A percentile compares a stretch with the other conserved stretches of the same genome.
phyloP scores from a whole-genome alignment of 2,888 invertebrate species.

The Crepidodera aurea region DNA sequence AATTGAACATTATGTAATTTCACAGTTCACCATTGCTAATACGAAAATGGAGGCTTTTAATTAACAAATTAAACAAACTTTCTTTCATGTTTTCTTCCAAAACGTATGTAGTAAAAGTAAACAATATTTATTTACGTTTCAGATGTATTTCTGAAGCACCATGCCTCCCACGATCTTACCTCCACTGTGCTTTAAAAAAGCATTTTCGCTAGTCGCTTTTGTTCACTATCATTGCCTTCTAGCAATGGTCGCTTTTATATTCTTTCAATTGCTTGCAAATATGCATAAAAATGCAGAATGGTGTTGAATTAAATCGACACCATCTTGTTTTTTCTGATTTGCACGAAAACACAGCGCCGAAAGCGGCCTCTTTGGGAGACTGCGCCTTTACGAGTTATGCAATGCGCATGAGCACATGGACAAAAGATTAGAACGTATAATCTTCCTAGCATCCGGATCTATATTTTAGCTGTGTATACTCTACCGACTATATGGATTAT shows the following conservation, averaged over 20 bases:
- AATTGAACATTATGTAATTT: slow-evolving; percentile 33
- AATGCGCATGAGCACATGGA: not conserved
- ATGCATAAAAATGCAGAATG: slow-evolving; percentile 56
- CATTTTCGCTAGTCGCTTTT: slow-evolving; percentile 19
- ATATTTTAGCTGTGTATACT: not conserved
- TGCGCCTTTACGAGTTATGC: not conserved
- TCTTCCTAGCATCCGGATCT: not conserved
- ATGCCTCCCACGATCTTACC: slow-evolving; percentile 32
- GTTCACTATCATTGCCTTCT: slow-evolving; percentile 24
- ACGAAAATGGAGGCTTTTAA: not conserved
- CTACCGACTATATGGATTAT: too few species aligned
- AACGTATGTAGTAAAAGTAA: slow-evolving; percentile 11
- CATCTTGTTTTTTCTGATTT: slow-evolving; percentile 60
- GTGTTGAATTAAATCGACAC: slow-evolving; percentile 56
- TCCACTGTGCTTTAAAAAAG: slow-evolving; percentile 14
- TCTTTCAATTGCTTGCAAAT: slow-evolving; percentile 28
- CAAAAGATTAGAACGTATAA: not conserved
- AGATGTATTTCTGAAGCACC: slow-evolving; percentile 23
- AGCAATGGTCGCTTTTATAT: slow-evolving; percentile 8
- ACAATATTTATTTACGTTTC: slow-evolving; percentile 31
- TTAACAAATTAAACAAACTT: not conserved
- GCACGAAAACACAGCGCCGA: slow-evolving; percentile 29
- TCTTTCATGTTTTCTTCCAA: slow-evolving; percentile 11
- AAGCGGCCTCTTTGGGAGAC: slow-evolving; percentile 29
- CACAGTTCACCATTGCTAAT: slow-evolving; percentile 5